Evolutionary conservation across 2,888 invertebrate species (phyloP), one percentile per base, ranked within the genome.

Genomic region (Cylloceria caligata): DNA sequence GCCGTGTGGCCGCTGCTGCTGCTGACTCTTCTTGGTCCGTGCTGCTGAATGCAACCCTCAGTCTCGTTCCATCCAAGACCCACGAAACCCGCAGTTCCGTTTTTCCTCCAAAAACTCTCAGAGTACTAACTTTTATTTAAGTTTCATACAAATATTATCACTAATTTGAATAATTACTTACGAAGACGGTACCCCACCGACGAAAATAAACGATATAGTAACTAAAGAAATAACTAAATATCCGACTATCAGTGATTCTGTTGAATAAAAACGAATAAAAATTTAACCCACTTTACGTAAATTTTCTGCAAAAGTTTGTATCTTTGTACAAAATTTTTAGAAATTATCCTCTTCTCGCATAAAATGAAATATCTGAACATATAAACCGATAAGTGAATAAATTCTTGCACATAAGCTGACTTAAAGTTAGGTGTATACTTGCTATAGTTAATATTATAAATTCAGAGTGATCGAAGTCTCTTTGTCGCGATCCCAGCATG

Each of bases 21-120:
- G 67, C 49, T 68, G 82, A 75, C 49, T 60, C 82, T 71, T 78
- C 82, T 65, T 69, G 77, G 77, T 74, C 45, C 77, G 72, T 80
- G 74, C 64, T 67, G 74, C 73, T 75, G 80, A 80, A 85, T 86
- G 85, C 87, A 80, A 83, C 85, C 86, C 77, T 83, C 84, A 86
- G 86, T 84, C 86, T 87, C 84, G 85, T 80, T 82, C 69, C 79
- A 83, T 84, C 85, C 85, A 84, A 84, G 84, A 84, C 74, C 71
- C 83, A 86, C 83, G 82, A 74, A 84, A 81, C 81, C 81, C 84
- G 71, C 80, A 79, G 83, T 65, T 76, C 69, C 34, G 57, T 73
- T 65, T 67, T 39, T 69, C 79, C 62, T 57, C 65, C 71, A 45
- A 34, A 57, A 27, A 57, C 45, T 69, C 71, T 45, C 72, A 73